Evolutionary conservation across 2,113 vertebrate genomes (phyloP), one percentile per base, ranked within the genome.

Genomic region (Pelobates fuscus): DNA sequence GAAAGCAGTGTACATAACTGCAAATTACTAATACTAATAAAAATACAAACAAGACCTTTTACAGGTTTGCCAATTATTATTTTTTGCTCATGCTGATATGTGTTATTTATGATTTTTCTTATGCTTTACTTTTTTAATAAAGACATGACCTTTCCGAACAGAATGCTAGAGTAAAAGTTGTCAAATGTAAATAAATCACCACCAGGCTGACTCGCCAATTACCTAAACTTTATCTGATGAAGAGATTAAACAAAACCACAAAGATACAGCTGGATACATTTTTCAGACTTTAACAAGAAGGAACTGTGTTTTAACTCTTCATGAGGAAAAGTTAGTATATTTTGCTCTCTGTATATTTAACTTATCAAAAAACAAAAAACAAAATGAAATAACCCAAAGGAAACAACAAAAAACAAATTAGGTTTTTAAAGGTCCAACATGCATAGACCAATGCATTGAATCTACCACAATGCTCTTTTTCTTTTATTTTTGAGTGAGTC

Each of bases 31-130:
- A 49, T n/a, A n/a, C n/a, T 29, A 26, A 60, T 18, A 61, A 15
- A 27, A 61, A 68, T 67, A 67, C n/a, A 60, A 41, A 46, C 29
- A n/a, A 30, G 29, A 55, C 8, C 54, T 60, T 59, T 65, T 67
- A 25, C 37, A 60, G 43, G 44, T 29, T 29, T 60, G 24, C 54
- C 72, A 67, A 67, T 76, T 75, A 75, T 18, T n/a, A n/a, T n/a
- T n/a, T 76, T 62, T 60, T 67, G 57, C 44, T 49, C 10, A 4
- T 58, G n/a, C 12, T 60, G 37, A 59, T 59, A 43, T 21, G 37
- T 63, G 14, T 61, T n/a, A 37, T 37, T 37, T 37, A 12, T 41
- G 15, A 8, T 15, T 30, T 8, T 60, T 58, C 8, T 44, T 75
- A 49, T 58, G 14, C 2, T 15, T 54, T 15, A 27, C 21, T 71